Percentiles rank a stretch among this genome's conserved stretches.
These are phyloP conservation scores for Parnassius glacialis DNA, from an alignment of 2,888 invertebrate genomes.

Conservation along the genomic window DNA sequence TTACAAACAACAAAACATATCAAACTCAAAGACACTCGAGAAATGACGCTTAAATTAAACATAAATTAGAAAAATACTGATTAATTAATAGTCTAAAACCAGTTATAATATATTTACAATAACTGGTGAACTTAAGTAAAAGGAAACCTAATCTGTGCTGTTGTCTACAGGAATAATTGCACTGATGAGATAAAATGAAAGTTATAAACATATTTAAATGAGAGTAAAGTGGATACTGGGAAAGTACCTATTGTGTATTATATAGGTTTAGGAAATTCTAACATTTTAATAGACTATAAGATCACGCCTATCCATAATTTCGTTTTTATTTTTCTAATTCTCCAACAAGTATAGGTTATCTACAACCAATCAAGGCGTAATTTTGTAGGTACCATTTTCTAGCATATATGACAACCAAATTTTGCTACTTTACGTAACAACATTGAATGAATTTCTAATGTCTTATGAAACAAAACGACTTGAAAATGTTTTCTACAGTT, in stretches of 20 bases:
- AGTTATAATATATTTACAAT: slow-evolving; percentile 71
- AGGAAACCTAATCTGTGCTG: slow-evolving; percentile 24
- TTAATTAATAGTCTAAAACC: slow-evolving; percentile 67
- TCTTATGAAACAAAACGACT: neutral
- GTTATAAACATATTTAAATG: slow-evolving; percentile 23
- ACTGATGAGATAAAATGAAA: slow-evolving; percentile 30
- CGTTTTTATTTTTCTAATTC: slow-evolving; percentile 48
- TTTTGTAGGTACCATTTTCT: slow-evolving; percentile 65
- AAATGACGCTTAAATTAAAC: slow-evolving; percentile 71
- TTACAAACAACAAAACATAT: slow-evolving; percentile 78
- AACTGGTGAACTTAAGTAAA: slow-evolving; percentile 59
- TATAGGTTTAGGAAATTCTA: slow-evolving; percentile 29
- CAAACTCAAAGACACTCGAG: slow-evolving; percentile 71
- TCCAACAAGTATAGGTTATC: slow-evolving; percentile 60
- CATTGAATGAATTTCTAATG: slow-evolving; percentile 9
- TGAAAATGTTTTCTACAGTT: neutral
- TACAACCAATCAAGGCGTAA: slow-evolving; percentile 60
- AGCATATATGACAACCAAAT: slow-evolving; percentile 36
- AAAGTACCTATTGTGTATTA: slow-evolving; percentile 17
- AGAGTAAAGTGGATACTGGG: slow-evolving; percentile 24
- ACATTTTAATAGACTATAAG: slow-evolving; percentile 37
- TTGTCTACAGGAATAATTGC: slow-evolving; percentile 32
- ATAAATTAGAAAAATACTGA: slow-evolving; percentile 80
- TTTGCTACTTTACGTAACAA: slow-evolving; percentile 31
- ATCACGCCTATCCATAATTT: slow-evolving; percentile 31